Percentiles rank a stretch among this genome's conserved stretches.
phyloP scores from a whole-genome alignment of 2,113 vertebrate genomes.

The Sylvietta virens region DNA sequence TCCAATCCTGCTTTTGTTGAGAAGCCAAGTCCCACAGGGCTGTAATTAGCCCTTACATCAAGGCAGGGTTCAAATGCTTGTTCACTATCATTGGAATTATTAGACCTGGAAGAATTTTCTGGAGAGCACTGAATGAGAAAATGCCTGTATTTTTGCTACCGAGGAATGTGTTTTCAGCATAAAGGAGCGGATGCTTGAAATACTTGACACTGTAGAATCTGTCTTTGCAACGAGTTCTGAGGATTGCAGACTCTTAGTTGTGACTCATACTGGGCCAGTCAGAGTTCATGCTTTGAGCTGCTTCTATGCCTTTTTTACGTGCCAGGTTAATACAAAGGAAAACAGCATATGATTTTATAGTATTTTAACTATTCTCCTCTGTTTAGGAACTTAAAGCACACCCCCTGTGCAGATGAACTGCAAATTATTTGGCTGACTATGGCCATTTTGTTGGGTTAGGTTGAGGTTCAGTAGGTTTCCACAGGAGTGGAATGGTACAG shows the following conservation, averaged over 20 bases:
- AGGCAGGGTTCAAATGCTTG: neutral
- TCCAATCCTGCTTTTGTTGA: neutral
- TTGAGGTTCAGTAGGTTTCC: neutral
- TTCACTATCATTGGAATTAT: neutral
- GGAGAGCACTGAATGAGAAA: neutral
- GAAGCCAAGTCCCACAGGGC: neutral
- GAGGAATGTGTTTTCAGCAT: neutral
- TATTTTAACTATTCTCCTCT: neutral
- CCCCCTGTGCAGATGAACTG: neutral
- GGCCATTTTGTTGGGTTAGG: neutral
- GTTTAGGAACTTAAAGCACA: neutral
- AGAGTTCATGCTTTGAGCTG: neutral
- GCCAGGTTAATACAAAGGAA: neutral
- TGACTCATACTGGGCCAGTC: fast-evolving
- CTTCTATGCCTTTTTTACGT: neutral
- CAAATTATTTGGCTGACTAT: neutral
- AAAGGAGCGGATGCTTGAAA: neutral
- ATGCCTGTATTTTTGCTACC: neutral
- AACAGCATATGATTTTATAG: neutral
- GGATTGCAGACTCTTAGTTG: neutral
- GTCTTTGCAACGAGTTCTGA: neutral
- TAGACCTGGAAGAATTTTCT: neutral
- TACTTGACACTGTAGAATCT: neutral
- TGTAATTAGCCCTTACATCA: neutral
- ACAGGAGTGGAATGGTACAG: neutral